Base-by-base conservation (phyloP, 2,888 invertebrate species). In the Ischnus inquisitorius region DNA sequence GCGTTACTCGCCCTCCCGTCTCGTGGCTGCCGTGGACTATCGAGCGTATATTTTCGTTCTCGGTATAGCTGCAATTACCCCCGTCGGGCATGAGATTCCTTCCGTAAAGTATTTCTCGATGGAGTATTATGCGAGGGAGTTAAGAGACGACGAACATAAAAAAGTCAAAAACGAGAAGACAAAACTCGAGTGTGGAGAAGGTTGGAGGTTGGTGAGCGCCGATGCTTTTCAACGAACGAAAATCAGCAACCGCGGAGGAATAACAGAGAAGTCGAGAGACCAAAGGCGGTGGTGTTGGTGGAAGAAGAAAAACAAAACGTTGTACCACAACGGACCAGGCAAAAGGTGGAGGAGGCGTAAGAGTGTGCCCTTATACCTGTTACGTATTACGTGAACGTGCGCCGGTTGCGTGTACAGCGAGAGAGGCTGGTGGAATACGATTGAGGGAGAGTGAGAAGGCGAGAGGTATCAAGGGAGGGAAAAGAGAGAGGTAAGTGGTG, bases 361-460 rank as follows among this genome's bases (percentile, higher is more conserved):
- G 60, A 71, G 69, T 72, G 74, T 82, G 78, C 79, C 82, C 65
- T 76, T 83, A 77, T 86, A 84, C 86, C 86, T 83, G 89, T 90
- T 90, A 89, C 89, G 88, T 89, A 88, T 90, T 89, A 89, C 89
- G 87, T 87, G 90, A 90, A 91, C 90, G 91, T 88, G 91, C 90
- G 90, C 90, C 90, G 88, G 88, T 91, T 92, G 92, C 91, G 89
- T 88, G 92, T 90, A 90, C 89, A 87, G 83, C 88, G 87, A 82
- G 83, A 82, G 83, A 51, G 79, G 82, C 76, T 60, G 34, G 78
- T 81, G 62, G 43, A 62, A 69, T 69, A n/a, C n/a, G 75, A 76
- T 60, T 19, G 48, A 51, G 19, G 34, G 65, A 68, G 67, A n/a
- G 34, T 34, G 69, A 76, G 64, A 64, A 25, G 51, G 51, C 67